Evolutionary conservation across 2,888 invertebrate species (phyloP), one percentile per base, ranked within the genome.

Genomic region (Seladonia tumulorum): DNA sequence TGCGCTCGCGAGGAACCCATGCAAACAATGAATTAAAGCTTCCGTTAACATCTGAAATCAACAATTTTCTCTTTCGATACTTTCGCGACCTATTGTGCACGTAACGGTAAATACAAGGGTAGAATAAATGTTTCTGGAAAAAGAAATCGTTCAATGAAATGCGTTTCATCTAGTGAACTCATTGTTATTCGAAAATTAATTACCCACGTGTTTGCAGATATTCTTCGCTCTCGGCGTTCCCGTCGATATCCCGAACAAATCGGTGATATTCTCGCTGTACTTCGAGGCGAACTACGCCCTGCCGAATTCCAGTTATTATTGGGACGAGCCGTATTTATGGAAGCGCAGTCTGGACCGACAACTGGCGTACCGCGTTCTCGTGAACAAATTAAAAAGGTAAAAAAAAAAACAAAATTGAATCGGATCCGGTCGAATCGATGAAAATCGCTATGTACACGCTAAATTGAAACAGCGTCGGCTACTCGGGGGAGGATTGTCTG

Each of bases 221-320:
- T 96, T 97, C 92, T 94, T 97, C 42, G 97, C 97, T 0, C 95
- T 97, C 87, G 97, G 97, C 0, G 96, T 97, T 70, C 97, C 97
- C 0, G 92, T 97, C 22, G 97, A 97, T 90, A 95, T 97, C 5
- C 96, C 97, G 0, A 96, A 97, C 88, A 96, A 97, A 90, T 97
- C 97, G 92, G 96, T 97, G 1, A 97, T 97, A 90, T 95, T 97
- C 72, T 97, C 97, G 0, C 97, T 97, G 92, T 97, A 97, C 95
- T 97, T 97, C 92, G 97, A 97, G 92, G 96, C 97, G 0, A 97
- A 97, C 94, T 97, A 97, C 93, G 95, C 95, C 47, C 93, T 97
- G 12, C 96, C 97, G 88, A 95, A 94, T 57, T 93, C 93, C 25
- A 93, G 90, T 76, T 85, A 90, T 75, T 90, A 87, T 47, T 72